A percentile compares a stretch with the other conserved stretches of the same genome.
These are phyloP conservation scores for Drosophila infuscata DNA, from an alignment of 2,888 invertebrate species.

Conservation along the genomic window DNA sequence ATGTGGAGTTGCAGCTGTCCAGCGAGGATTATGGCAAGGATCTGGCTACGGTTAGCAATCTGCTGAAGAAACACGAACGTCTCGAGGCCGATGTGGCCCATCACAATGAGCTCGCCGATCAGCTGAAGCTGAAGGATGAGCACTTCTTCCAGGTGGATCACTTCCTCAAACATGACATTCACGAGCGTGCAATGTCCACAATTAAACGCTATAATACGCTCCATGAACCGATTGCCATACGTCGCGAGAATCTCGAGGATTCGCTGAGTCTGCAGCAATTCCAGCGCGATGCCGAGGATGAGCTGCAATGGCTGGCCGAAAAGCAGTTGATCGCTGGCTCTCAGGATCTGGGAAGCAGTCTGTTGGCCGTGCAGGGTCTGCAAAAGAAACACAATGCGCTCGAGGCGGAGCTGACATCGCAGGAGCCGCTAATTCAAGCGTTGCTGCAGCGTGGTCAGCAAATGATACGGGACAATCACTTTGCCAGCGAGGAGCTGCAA, in stretches of 20 bases:
- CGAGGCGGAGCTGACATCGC: constrained; percentile 94
- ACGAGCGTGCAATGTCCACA: constrained; percentile 89
- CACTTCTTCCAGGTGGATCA: constrained; percentile 92
- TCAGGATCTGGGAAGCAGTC: constrained; percentile 88
- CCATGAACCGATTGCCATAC: constrained; percentile 95
- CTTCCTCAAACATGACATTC: constrained; percentile 95
- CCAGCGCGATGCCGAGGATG: constrained; percentile 96
- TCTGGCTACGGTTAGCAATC: constrained; percentile 92
- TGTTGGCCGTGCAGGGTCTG: constrained; percentile 93
- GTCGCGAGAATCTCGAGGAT: constrained; percentile 96
- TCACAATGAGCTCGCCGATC: constrained; percentile 93
- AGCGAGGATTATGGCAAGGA: constrained; percentile 90
- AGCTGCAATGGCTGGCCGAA: constrained; percentile 95
- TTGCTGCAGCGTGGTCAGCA: constrained; percentile 91
- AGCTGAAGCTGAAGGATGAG: constrained; percentile 91
- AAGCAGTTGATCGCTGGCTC: constrained; percentile 90
- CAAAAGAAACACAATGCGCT: constrained; percentile 97
- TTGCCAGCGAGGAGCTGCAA: constrained; percentile 88
- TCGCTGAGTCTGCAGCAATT: constrained; percentile 95
- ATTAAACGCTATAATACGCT: constrained; percentile 91
- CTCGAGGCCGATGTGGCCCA: constrained; percentile 94
- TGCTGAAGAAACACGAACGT: constrained; percentile 92
- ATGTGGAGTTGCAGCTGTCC: constrained; percentile 90
- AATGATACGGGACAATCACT: constrained; percentile 94
- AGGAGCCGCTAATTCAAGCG: constrained; percentile 92